Evolutionary conservation across 2,797 vertebrate genomes (phyloP).

Genomic region (Tarsius wallacei): DNA sequence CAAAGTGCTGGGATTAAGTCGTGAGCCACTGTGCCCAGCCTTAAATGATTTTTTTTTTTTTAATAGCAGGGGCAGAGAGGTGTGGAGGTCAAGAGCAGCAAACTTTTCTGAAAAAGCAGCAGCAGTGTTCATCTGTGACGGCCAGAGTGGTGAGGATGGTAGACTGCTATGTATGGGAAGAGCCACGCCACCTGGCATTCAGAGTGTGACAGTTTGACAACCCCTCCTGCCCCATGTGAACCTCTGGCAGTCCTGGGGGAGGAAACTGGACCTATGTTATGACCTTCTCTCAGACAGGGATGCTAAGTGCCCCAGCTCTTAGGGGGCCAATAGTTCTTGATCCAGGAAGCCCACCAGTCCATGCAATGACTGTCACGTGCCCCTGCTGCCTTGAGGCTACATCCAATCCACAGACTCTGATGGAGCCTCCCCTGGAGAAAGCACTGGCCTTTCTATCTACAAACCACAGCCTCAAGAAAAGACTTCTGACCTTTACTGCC

Average conservation of each 20-base stretch:
- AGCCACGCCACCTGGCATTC: fast-evolving
- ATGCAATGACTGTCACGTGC: not conserved
- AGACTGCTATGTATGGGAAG: fast-evolving
- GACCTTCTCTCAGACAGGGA: not conserved
- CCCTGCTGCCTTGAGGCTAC: not conserved
- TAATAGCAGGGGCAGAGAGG: not conserved
- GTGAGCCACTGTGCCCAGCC: no score
- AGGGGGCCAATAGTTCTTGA: not conserved
- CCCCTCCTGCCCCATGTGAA: not conserved
- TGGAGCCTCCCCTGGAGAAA: fast-evolving
- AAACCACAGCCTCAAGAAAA: no score
- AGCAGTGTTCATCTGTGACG: no score
- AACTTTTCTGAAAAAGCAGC: not conserved
- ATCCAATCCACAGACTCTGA: not conserved
- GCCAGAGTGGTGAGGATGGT: not conserved
- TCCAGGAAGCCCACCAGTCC: not conserved
- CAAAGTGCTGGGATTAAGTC: no score
- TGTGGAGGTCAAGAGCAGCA: not conserved
- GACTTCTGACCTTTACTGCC: not conserved
- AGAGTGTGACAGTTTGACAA: not conserved
- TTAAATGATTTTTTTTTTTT: not conserved
- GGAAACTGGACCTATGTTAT: not conserved
- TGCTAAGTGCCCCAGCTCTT: not conserved
- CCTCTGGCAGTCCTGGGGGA: not conserved
- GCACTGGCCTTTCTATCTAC: not conserved